phyloP scores from a whole-genome alignment of 2,888 invertebrate genomes.

The Alviniconcha strummeri region DNA sequence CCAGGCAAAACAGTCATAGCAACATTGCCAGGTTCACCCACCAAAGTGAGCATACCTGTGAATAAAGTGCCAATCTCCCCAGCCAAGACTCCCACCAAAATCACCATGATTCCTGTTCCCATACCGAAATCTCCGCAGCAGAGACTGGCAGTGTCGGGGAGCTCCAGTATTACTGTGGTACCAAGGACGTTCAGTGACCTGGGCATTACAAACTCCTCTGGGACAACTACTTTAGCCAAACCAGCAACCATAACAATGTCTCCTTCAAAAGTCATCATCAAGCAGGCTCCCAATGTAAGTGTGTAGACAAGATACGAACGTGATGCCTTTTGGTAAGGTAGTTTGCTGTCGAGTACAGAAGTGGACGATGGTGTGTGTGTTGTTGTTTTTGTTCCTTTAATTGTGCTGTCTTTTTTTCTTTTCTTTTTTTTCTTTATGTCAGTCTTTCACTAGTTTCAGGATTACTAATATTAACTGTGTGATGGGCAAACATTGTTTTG shows the following conservation, averaged over 20 bases:
- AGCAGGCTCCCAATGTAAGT: constrained; percentile 54
- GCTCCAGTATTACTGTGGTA: constrained; percentile 48
- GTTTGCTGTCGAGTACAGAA: not conserved
- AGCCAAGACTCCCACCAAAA: constrained; percentile 76
- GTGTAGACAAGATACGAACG: too few species aligned
- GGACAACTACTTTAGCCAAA: constrained; percentile 42
- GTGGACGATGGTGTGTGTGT: not conserved
- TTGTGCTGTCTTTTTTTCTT: not conserved
- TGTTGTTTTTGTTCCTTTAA: not conserved
- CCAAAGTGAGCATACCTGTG: constrained; percentile 58
- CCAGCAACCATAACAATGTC: constrained; percentile 58
- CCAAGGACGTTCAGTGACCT: constrained; percentile 47
- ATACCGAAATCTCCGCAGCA: constrained; percentile 83
- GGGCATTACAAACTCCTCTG: constrained; percentile 39
- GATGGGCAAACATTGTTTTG: too few species aligned
- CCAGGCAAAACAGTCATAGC: constrained; percentile 61
- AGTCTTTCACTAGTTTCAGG: too few species aligned
- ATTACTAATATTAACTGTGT: too few species aligned
- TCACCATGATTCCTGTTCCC: constrained; percentile 75
- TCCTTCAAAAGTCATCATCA: constrained; percentile 70
- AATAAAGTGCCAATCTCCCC: constrained; percentile 68
- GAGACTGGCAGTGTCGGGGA: constrained; percentile 72
- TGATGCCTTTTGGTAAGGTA: not conserved
- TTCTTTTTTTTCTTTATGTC: not conserved
- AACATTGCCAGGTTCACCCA: constrained; percentile 57